These are phyloP conservation scores for Drepanosiphum platanoidis DNA, from an alignment of 2,888 invertebrate species.

Conservation along the genomic window DNA sequence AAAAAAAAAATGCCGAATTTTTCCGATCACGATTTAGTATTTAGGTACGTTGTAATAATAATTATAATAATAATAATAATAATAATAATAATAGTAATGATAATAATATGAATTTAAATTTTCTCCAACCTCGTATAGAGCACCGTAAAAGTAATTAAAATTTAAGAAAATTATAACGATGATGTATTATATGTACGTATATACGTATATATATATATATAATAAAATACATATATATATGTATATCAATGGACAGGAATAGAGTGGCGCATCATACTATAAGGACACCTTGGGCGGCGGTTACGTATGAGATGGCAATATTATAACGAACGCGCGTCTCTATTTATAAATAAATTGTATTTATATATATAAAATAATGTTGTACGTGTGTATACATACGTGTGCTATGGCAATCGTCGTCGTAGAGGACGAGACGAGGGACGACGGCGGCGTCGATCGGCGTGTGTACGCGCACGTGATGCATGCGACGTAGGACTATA, in stretches of 20 bases:
- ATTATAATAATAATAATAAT: background rate
- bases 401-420: constrained; percentile 34
- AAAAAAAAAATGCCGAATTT: background rate
- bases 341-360: background rate
- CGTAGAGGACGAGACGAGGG: background rate
- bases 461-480: background rate
- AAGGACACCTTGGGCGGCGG: background rate
- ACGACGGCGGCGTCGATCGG: background rate
- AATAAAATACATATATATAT: background rate
- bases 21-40: background rate
- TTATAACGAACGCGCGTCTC: background rate
- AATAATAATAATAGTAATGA: constrained; percentile 8
- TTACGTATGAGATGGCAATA: constrained; percentile 16
- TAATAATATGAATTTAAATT: background rate
- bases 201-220: background rate
- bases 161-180: background rate
- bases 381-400: background rate
- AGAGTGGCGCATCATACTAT: background rate
- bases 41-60: background rate
- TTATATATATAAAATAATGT: background rate
- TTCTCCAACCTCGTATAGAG: constrained; percentile 21
- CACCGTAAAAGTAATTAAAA: constrained; percentile 18
- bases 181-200: background rate
- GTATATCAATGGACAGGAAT: background rate
- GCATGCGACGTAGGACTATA: too few species aligned